Evolutionary conservation across 1,140 invertebrate genomes (phyloP).

Genomic region (Eurosta solidaginis): DNA sequence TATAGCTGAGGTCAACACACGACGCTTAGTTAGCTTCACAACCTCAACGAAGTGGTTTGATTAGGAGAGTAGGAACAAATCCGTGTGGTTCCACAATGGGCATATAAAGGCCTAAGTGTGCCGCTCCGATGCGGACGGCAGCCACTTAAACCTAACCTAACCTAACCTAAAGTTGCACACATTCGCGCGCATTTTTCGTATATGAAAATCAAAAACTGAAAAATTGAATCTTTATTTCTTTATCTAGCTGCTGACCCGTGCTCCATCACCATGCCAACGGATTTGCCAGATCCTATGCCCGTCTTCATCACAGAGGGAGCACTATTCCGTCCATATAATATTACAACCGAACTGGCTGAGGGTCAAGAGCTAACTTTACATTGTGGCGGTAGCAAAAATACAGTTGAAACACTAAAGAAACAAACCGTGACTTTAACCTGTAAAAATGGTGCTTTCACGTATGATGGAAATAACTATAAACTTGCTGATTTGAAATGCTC

Average conservation of each 20-base stretch:
- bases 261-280: neutral
- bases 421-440: neutral
- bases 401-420: neutral
- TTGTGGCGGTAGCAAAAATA: neutral
- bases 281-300: neutral
- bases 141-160: no score
- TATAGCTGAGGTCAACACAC: no score
- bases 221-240: neutral
- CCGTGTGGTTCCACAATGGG: no score
- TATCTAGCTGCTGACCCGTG: neutral
- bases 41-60: no score
- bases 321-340: neutral
- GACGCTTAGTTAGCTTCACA: no score
- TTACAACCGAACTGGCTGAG: neutral
- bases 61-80: no score
- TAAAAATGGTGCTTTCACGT: neutral
- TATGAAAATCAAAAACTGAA: no score
- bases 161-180: no score
- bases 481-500: neutral
- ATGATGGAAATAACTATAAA: neutral
- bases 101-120: no score
- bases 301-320: neutral
- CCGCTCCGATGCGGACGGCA: no score
- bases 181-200: no score
- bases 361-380: neutral